phyloP scores from a whole-genome alignment of 2,888 invertebrate genomes.

The Neoascia interrupta region DNA sequence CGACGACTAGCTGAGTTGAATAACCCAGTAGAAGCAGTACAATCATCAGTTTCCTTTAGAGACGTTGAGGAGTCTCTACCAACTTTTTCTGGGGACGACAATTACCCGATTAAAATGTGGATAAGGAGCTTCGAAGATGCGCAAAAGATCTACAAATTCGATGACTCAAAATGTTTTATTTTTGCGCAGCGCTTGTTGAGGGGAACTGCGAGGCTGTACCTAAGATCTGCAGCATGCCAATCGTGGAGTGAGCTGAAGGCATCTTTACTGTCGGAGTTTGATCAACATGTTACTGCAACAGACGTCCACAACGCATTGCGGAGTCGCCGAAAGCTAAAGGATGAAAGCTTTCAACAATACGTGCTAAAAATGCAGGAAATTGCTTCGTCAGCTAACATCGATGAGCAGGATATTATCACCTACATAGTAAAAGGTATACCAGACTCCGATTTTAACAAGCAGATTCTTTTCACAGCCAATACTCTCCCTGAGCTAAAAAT shows the following conservation, averaged over 20 bases:
- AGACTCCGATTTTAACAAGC: neutral
- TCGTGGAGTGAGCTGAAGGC: no score
- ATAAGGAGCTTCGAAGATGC: conserved; percentile 19
- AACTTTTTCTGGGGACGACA: conserved; percentile 24
- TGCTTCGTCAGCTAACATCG: neutral
- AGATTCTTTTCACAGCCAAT: neutral
- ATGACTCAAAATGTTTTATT: neutral
- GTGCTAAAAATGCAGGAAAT: conserved; percentile 20
- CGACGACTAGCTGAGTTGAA: conserved; percentile 2
- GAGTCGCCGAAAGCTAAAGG: conserved; percentile 6
- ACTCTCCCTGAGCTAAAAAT: neutral
- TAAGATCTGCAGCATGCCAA: conserved; percentile 5
- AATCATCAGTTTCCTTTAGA: neutral
- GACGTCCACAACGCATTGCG: conserved; percentile 30
- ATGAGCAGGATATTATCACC: neutral
- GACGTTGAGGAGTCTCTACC: conserved; percentile 24
- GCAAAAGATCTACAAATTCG: neutral
- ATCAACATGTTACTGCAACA: conserved; percentile 19
- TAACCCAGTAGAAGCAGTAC: neutral
- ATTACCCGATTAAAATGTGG: conserved; percentile 10
- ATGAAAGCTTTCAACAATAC: conserved; percentile 35
- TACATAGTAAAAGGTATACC: neutral
- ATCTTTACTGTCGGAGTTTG: conserved; percentile 18
- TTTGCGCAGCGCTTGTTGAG: neutral
- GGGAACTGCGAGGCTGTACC: conserved; percentile 33